Percentiles rank a stretch among this genome's conserved stretches.
Conservation (phyloP, 2,113 vertebrate genomes). For the Cyrtonyx montezumae region DNA sequence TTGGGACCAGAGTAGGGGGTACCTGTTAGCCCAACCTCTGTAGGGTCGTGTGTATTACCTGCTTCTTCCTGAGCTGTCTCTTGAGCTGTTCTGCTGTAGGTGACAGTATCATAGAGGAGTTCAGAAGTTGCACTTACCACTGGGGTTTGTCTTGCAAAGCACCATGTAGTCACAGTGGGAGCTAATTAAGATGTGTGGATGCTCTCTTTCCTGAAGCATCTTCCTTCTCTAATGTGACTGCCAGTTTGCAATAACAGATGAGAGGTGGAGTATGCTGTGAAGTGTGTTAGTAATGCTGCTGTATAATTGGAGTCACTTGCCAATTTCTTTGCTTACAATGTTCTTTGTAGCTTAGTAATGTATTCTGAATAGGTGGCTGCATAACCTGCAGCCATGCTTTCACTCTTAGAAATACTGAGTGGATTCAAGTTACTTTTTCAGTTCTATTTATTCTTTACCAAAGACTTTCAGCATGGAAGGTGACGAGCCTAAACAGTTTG, state of each 20-base stretch:
- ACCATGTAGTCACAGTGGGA: background rate
- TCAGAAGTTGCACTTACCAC: background rate
- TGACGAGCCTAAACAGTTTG: background rate
- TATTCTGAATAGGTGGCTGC: background rate
- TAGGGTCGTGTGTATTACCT: fast-evolving
- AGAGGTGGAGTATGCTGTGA: background rate
- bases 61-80: background rate
- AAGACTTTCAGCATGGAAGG: background rate
- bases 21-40: background rate
- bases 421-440: background rate
- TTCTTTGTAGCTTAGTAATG: background rate
- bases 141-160: background rate
- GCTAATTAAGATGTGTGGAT: background rate
- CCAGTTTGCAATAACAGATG: background rate
- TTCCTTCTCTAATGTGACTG: background rate
- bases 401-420: background rate
- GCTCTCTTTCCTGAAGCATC: background rate
- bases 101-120: no score
- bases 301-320: background rate
- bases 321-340: background rate
- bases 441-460: background rate
- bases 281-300: background rate
- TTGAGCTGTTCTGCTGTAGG: background rate
- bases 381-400: background rate
- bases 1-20: fast-evolving